Evolutionary conservation across 2,113 vertebrate genomes (phyloP), one percentile per base, ranked within the genome.

Genomic region (Collichthys lucidus): DNA sequence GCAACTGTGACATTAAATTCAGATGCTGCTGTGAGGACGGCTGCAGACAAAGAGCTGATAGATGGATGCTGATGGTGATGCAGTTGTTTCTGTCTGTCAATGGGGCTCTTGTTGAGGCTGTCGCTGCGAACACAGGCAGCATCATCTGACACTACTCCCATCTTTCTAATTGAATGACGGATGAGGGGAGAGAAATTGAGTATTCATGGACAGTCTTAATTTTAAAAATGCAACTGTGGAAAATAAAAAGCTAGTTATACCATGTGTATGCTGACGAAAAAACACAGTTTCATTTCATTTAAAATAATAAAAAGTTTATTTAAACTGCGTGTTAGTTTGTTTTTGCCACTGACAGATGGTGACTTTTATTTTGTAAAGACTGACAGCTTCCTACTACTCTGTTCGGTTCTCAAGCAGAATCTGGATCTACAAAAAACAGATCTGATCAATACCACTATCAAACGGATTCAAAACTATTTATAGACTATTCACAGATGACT

Each of bases 21-120:
- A 49, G 55, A 69, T 5, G 31, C 31, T 71, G 59, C 26, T 0
- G 7, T 19, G 6, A 57, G 14, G 53, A 67, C 47, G 44, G 5
- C 24, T n/a, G 61, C 56, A 10, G 73, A 89, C 86, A 92, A 86
- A 92, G 83, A 77, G 60, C 49, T 20, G 66, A 87, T 44, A 74
- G 86, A 84, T 12, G 4, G 56, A 84, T 52, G 46, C 68, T 24
- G n/a, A 79, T 31, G 79, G 52, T 50, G 79, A 56, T 53, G 71
- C 66, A 35, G 63, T 57, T 49, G 77, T 79, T 78, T 65, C 31
- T 73, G 11, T 31, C 46, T 5, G 52, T 92, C 83, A 94, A 88
- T 80, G 79, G 66, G 2, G 46, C 85, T 67, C 40, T 93, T 91
- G 90, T 91, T 83, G 53, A 55, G 29, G 66, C 69, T 22, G 19